phyloP scores from a whole-genome alignment of 37 sponge, comb jelly and placozoan genomes.

The Aphrocallistes beatrix region DNA sequence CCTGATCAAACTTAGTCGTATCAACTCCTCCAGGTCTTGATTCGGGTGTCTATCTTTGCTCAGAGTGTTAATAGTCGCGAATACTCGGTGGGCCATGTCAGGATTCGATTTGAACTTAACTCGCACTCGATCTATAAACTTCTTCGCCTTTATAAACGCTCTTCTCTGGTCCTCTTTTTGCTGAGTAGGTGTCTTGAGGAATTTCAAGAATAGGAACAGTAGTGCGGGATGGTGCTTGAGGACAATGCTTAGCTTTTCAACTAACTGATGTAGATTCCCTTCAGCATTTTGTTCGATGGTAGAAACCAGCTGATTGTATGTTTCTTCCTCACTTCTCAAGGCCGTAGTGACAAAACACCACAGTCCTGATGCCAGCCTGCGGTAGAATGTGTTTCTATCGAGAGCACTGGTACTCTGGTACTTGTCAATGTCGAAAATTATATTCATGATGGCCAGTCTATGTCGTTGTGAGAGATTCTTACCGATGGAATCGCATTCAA shows the following conservation, averaged over 20 bases:
- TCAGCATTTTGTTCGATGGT: neutral
- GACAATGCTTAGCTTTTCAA: neutral
- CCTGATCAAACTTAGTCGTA: neutral
- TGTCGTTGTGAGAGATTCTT: neutral
- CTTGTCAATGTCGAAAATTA: neutral
- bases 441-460: slow-evolving; percentile 3
- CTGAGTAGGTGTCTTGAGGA: slow-evolving; percentile 3
- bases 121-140: neutral
- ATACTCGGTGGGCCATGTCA: neutral
- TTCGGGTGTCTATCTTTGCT: slow-evolving; percentile 9
- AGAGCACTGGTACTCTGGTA: slow-evolving; percentile 8
- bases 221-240: neutral
- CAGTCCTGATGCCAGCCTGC: neutral
- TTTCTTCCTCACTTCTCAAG: neutral
- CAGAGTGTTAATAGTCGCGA: neutral
- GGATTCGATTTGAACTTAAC: slow-evolving; percentile 5
- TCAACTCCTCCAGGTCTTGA: neutral
- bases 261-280: neutral
- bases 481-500: neutral
- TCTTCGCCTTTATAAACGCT: neutral
- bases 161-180: slow-evolving; percentile 4
- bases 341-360: slow-evolving; percentile 12
- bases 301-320: neutral
- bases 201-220: neutral
- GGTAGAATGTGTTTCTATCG: slow-evolving; percentile 9